Base-by-base conservation (phyloP, 2,888 invertebrate species). In the Eupithecia vulgata region DNA sequence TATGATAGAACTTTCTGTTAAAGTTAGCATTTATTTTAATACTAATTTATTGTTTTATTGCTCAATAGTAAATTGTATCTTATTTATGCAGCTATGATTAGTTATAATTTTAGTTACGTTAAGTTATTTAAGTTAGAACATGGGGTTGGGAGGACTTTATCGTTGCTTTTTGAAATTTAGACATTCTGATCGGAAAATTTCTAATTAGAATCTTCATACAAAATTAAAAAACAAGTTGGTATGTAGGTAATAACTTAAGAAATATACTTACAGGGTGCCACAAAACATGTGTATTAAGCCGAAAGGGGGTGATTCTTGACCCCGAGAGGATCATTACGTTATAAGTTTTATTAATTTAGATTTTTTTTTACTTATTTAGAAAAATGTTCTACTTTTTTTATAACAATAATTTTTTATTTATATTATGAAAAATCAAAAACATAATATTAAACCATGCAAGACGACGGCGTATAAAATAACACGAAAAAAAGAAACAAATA, bases 61-160 rank as follows among this genome's bases (percentile, higher is more conserved):
- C 92, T 92, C 91, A 92, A 86, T 83, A 72, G 17, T 72, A 34
- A 76, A 80, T 76, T 81, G 77, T 75, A 69, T 72, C 57, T 78
- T 76, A 70, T 83, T 81, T 82, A 81, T 78, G 70, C 79, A 82
- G 84, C 81, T 85, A 83, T 85, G 81, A 84, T 75, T 85, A 85
- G 80, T 68, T 42, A 71, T 84, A 82, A 79, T 75, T 78, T 83
- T 21, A 65, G 21, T 65, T 65, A 65, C 8, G 35, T 83, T 84
- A 82, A 82, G 81, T 81, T 81, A 78, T 77, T 76, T 76, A 76
- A 74, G 79, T 80, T 81, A 78, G 78, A 81, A 65, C 75, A 78
- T 80, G 82, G 82, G 82, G 79, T 80, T 81, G 80, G 81, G 84
- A 85, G 85, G 81, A 81, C 79, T 64, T 25, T 40, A 15, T 30